Base-by-base conservation (phyloP, 2,113 vertebrate species). In the Zeus faber region DNA sequence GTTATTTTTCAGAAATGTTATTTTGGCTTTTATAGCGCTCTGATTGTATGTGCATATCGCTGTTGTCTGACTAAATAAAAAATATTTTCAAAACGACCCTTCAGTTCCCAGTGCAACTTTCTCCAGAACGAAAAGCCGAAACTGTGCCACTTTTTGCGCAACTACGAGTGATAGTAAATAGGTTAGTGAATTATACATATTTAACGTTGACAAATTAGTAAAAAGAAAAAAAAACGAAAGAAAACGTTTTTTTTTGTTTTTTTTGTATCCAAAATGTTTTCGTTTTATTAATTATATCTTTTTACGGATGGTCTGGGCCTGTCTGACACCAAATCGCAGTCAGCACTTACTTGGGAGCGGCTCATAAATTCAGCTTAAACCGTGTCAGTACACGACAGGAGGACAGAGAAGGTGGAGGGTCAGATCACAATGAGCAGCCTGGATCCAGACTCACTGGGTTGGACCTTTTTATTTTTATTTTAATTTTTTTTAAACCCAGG, bases 1-100 rank as follows among this genome's bases (percentile, higher is more conserved):
- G 84, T 95, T 98, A 98, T 99, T 98, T n/a, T 98, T 99, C 94
- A 90, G 96, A 98, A 94, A 92, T 95, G 95, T 96, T n/a, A n/a
- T n/a, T n/a, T n/a, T 96, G 94, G 97, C 94, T 95, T 98, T 97
- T 96, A 94, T 96, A 95, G 91, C 92, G 97, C 96, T 96, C 95
- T 92, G 60, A 94, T 93, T 95, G 95, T 94, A 95, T 89, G 93
- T 95, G 95, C 91, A 89, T 82, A 95, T 91, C 90, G 94, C 95
- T 86, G 93, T 93, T 92, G 92, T 94, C 93, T 94, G 93, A 92
- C 89, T 79, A 93, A 95, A 94, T 91, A 85, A 85, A 85, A 85
- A 96, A 93, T 96, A 96, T 97, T 97, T 96, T 99, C 93, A 92
- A 98, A 96, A 86, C 54, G 85, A 87, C 35, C 49, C 31, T 35